Conservation (phyloP, 92 coral and sea anemone genomes). For the Hydrozoanthus gracilis region DNA sequence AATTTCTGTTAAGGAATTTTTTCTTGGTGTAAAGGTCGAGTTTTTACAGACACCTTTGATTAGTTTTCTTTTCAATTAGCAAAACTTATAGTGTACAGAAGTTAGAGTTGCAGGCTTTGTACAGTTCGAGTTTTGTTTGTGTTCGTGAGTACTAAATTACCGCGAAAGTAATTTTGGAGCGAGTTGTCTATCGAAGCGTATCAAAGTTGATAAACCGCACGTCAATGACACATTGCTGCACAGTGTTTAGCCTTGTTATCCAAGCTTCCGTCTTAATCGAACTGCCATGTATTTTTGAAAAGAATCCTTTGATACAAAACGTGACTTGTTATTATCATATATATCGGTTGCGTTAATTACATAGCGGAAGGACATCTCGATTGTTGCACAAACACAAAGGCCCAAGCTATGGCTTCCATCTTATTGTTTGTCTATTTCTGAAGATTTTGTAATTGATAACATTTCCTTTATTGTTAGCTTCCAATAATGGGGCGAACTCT, state of each 20-base stretch:
- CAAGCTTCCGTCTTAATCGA: constrained; percentile 14
- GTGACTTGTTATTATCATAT: constrained; percentile 38
- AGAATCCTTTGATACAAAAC: constrained; percentile 21
- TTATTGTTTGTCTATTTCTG: not conserved
- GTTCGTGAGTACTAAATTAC: constrained; percentile 17
- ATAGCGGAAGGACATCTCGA: constrained; percentile 28
- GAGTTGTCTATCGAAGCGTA: constrained; percentile 31
- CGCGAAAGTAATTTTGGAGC: constrained; percentile 11
- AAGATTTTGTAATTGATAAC: not conserved
- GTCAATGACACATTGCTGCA: constrained; percentile 12
- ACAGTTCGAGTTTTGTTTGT: constrained; percentile 36
- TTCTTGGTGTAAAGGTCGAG: not conserved
- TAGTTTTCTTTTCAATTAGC: constrained; percentile 30
- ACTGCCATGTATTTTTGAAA: not conserved
- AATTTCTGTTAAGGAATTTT: not conserved
- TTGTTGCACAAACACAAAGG: constrained; percentile 15
- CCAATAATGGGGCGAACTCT: not conserved
- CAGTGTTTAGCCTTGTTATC: not conserved
- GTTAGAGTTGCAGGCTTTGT: constrained; percentile 27
- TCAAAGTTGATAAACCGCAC: constrained; percentile 10
- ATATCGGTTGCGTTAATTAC: constrained; percentile 1
- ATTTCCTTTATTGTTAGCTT: not conserved
- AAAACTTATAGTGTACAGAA: constrained; percentile 22
- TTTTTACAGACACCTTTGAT: constrained; percentile 6
- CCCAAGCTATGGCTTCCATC: not conserved